A percentile compares a stretch with the other conserved stretches of the same genome.
Conservation (phyloP, 2,113 vertebrate species). For the Tretioscincus oriximinensis region DNA sequence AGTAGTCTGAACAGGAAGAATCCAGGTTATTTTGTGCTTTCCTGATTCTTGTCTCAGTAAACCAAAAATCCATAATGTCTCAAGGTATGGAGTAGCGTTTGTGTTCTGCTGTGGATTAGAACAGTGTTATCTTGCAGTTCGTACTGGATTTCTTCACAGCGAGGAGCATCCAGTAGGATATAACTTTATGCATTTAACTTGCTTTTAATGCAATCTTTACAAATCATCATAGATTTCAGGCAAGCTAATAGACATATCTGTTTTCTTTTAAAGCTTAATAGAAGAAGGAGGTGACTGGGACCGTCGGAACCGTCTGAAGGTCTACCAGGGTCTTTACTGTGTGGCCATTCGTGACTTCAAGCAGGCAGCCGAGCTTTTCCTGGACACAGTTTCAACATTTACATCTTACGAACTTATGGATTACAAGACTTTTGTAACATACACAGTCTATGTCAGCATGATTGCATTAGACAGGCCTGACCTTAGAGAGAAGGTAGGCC, state of each 20-base stretch:
- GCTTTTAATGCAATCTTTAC: not conserved
- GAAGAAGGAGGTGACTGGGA: constrained; percentile 99
- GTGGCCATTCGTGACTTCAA: constrained; percentile 97
- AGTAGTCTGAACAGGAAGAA: too few relatives aligned
- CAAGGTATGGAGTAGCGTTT: too few relatives aligned
- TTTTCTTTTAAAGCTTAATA: constrained; percentile 81
- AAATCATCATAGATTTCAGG: not conserved
- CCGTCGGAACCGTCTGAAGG: constrained; percentile 94
- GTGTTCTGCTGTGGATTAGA: not conserved
- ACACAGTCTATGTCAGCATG: constrained; percentile 98
- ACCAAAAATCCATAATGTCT: not conserved
- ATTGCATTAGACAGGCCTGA: constrained; percentile 95
- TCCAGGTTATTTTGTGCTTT: not conserved
- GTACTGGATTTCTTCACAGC: not conserved
- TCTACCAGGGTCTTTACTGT: constrained; percentile 97
- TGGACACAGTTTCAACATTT: constrained; percentile 96
- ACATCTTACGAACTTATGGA: constrained; percentile 99
- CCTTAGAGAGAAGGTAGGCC: constrained; percentile 92
- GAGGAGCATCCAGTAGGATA: not conserved
- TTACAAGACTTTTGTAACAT: constrained; percentile 98
- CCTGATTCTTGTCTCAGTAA: not conserved
- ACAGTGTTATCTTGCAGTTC: not conserved
- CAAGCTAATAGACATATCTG: not conserved
- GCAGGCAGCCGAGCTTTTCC: constrained; percentile 95
- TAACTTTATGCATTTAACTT: not conserved